phyloP scores from a whole-genome alignment of 2,113 vertebrate genomes.

The Electrona antarctica region DNA sequence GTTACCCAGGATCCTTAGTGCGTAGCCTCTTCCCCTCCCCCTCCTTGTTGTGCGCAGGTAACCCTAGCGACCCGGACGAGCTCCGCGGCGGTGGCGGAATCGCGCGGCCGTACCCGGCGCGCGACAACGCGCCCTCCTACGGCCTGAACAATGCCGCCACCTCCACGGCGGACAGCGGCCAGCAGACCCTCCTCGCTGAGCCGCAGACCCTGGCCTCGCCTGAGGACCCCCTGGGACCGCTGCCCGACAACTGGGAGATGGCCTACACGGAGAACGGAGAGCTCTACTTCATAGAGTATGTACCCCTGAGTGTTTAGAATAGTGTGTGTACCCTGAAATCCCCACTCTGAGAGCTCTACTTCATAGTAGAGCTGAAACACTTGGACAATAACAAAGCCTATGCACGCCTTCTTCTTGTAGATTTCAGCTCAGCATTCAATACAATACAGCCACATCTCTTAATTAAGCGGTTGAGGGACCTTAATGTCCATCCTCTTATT shows the following conservation, averaged over 20 bases:
- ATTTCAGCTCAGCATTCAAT: too few relatives aligned
- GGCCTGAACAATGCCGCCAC: conserved; percentile 82
- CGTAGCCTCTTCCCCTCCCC: conserved; percentile 78
- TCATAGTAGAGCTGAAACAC: too few relatives aligned
- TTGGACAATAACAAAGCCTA: too few relatives aligned
- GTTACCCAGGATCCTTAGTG: conserved; percentile 75
- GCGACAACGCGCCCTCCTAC: conserved; percentile 80
- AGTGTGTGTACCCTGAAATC: too few relatives aligned
- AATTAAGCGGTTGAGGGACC: too few relatives aligned
- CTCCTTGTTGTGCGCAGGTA: conserved; percentile 83
- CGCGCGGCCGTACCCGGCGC: conserved; percentile 70
- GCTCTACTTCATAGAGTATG: conserved; percentile 99
- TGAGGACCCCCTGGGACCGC: conserved; percentile 91
- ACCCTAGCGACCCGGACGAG: conserved; percentile 93
- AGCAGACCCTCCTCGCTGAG: conserved; percentile 86
- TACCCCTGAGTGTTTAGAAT: conserved; percentile 32
- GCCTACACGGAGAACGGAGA: conserved; percentile 98
- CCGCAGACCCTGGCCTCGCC: conserved; percentile 87
- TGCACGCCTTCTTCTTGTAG: too few relatives aligned
- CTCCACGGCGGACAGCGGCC: conserved; percentile 90
- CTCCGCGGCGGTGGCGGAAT: conserved; percentile 68
- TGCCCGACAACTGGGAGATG: conserved; percentile 99
- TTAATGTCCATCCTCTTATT: too few relatives aligned
- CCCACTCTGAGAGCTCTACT: background rate
- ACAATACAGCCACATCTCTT: too few relatives aligned